Evolutionary conservation across 2,888 invertebrate species (phyloP), one percentile per base, ranked within the genome.

Genomic region (Luperina testacea): DNA sequence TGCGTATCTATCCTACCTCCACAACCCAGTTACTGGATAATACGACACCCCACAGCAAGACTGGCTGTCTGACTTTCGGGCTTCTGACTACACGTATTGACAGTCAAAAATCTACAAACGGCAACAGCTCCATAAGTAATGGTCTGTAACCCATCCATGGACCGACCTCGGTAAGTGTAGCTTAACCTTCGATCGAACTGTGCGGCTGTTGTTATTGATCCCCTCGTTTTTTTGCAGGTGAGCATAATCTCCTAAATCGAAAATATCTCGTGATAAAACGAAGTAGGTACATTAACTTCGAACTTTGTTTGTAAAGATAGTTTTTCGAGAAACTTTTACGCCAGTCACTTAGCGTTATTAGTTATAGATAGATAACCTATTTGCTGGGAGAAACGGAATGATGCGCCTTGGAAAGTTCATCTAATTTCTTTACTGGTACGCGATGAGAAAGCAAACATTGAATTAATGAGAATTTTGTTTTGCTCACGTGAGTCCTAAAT

Each of bases 311-410:
- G 42, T 45, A 13, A 75, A n/a, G 17, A 71, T 63, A 51, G 64
- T 67, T 69, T 76, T 75, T 71, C 51, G 2, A 17, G 15, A 11
- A 61, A 78, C 53, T 83, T 73, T 17, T 20, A n/a, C 61, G 42
- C 61, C 5, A 69, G 59, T 48, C 77, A 77, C 48, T 83, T 59
- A 69, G 45, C 20, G 20, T 53, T 82, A 70, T 83, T 70, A 78
- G 42, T 51, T 69, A 38, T 48, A 69, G n/a, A 78, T 69, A 67
- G 38, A 77, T 32, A 42, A n/a, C 59, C 24, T 48, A 15, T 83
- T 78, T 69, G 32, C 61, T 78, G 1, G 24, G 45, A 8, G 32
- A 53, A 68, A 63, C 13, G 5, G 38, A 72, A 72, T 24, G 38
- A 9, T 42, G 32, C 72, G 72, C 15, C 17, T 68, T 57, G 63